Base-by-base conservation (phyloP, 1,140 invertebrate genomes). In the Aplysia californica region DNA sequence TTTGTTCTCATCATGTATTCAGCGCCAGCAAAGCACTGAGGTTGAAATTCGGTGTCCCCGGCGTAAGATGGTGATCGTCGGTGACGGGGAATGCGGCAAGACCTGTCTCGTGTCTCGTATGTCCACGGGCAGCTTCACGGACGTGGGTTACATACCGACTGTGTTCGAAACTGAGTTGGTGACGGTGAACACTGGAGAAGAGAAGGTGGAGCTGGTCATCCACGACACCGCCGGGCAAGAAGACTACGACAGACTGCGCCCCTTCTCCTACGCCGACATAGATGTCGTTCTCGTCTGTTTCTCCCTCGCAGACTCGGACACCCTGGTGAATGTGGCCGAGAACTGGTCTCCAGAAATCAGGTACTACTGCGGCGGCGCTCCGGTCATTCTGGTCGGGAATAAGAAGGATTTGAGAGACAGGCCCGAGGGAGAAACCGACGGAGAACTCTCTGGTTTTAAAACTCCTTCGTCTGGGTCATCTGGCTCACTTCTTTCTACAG, bases 211-310 rank as follows among this genome's bases (percentile, higher is more conserved):
- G 84, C 90, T 98, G 82, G 96, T 96, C 23, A 90, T 98, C 44
- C 98, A 96, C 96, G 96, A 98, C 90, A 98, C 96, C 76, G 96
- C 92, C 18, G 67, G 67, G 20, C 97, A 98, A 90, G 97, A 98
- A 92, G 97, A 98, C 93, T 98, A 98, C 87, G 91, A 92, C 91
- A 93, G 97, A 88, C 92, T 99, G 78, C 92, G 98, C 86, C 98
- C 98, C 31, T 91, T 99, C 75, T 98, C 96, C 90, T 99, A 99
- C 92, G 97, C 97, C 80, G 97, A 99, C 64, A 98, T 97, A 68
- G 97, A 99, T 72, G 79, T 88, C 5, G 71, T 82, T 59, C 72
- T 86, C 36, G 77, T 85, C 76, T 84, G 82, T 67, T 86, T 85
- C 76, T 83, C 83, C 26, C 69, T 86, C n/a, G 84, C 83, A 76